Percentiles rank a stretch among this genome's conserved stretches.
Conservation (phyloP, 2,797 vertebrate genomes). For the Molossus alvarezi region DNA sequence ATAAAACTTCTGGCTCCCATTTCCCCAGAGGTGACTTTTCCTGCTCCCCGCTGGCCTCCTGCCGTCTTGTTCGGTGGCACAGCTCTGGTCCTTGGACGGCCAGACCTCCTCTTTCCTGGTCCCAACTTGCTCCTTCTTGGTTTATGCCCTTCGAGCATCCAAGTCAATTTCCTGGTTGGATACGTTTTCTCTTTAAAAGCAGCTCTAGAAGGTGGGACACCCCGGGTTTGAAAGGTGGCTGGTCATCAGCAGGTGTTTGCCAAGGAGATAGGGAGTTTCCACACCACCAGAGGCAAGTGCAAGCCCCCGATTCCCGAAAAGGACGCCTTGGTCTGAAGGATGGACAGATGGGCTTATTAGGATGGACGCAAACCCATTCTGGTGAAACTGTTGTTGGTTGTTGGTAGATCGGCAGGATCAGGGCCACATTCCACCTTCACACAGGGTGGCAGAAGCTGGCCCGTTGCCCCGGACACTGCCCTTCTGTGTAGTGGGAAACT, state of each 20-base stretch:
- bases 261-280: neutral
- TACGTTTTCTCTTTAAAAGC: neutral
- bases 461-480: neutral
- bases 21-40: fast-evolving
- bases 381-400: neutral
- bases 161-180: neutral
- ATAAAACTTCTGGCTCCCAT: neutral
- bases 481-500: neutral
- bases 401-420: neutral
- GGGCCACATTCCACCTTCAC: neutral
- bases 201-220: neutral
- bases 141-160: neutral
- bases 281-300: neutral
- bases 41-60: fast-evolving
- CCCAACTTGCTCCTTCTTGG: neutral
- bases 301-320: neutral
- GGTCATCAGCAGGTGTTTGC: neutral
- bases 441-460: neutral
- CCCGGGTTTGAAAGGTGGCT: neutral
- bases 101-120: neutral
- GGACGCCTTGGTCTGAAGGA: neutral
- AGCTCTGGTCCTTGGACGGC: neutral
- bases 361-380: neutral
- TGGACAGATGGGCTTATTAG: neutral
- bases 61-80: neutral